These are phyloP conservation scores for Cyclargus thomasi DNA, from an alignment of 1,140 invertebrate genomes.

Conservation along the genomic window DNA sequence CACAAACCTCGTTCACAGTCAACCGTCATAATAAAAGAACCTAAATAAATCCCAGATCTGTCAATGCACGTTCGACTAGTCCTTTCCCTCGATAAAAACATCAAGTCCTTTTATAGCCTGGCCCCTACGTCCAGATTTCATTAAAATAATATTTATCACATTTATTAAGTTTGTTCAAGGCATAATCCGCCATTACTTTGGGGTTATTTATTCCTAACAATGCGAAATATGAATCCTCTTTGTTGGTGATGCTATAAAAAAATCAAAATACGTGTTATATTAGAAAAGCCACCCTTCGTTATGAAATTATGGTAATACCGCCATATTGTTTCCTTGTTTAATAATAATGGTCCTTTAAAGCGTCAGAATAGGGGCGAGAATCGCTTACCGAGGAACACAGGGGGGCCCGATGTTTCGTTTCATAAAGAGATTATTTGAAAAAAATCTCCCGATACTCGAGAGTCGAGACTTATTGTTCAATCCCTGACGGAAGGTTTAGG, in stretches of 20 bases:
- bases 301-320: constrained; percentile 64
- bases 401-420: constrained; percentile 22
- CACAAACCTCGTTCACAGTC: too few species aligned
- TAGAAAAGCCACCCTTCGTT: constrained; percentile 56
- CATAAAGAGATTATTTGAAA: constrained; percentile 64
- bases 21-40: too few species aligned
- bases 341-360: constrained; percentile 22
- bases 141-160: constrained; percentile 16
- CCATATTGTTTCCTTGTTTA: constrained; percentile 26
- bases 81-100: not conserved
- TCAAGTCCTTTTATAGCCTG: not conserved
- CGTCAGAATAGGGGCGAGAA: constrained; percentile 31
- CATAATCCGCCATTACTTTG: constrained; percentile 13
- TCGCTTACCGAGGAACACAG: constrained; percentile 15
- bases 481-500: not conserved
- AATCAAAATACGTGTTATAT: constrained; percentile 59
- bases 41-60: too few species aligned
- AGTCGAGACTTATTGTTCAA: constrained; percentile 2
- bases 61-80: too few species aligned
- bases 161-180: constrained; percentile 15
- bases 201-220: constrained; percentile 9
- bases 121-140: constrained; percentile 5
- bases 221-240: constrained; percentile 38
- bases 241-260: constrained; percentile 41
- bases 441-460: constrained; percentile 19